Percentiles rank a stretch among this genome's conserved stretches.
phyloP scores from a whole-genome alignment of 1,140 invertebrate species.

The Penaeus japonicus region DNA sequence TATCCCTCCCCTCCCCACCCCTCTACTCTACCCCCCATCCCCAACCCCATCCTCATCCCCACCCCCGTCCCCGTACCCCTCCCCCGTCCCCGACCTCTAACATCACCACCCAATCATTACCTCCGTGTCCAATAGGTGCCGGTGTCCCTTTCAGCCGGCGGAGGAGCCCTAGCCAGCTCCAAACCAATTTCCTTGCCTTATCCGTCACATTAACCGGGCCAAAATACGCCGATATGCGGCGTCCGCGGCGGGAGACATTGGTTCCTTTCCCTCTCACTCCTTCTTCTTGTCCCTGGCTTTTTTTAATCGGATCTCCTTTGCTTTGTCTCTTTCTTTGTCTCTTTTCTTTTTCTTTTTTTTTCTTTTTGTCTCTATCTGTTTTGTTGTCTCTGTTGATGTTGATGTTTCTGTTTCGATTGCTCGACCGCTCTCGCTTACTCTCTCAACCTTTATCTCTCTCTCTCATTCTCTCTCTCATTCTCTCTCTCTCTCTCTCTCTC shows the following conservation, averaged over 20 bases:
- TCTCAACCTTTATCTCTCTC: no score
- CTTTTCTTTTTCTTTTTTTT: no score
- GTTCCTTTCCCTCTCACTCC: background rate
- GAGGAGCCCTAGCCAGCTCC: conserved; percentile 34
- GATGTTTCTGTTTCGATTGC: no score
- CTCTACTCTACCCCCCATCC: background rate
- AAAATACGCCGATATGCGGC: conserved; percentile 50
- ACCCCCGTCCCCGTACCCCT: no score
- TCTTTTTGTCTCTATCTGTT: no score
- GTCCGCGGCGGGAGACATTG: conserved; percentile 9
- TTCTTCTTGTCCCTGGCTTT: background rate
- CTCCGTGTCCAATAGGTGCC: conserved; percentile 48
- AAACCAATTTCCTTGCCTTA: conserved; percentile 54
- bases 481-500: no score
- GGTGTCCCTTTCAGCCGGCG: conserved; percentile 41
- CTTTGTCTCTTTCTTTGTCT: no score
- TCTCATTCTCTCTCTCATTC: no score
- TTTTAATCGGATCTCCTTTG: no score
- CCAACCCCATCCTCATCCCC: background rate
- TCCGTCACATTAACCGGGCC: conserved; percentile 52
- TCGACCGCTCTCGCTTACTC: no score
- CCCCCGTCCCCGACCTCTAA: background rate
- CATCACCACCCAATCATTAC: conserved; percentile 38
- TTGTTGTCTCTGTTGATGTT: no score
- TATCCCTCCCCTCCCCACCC: background rate